Evolutionary conservation across 2,797 vertebrate species (phyloP).

Genomic region (Prunella strophiata): DNA sequence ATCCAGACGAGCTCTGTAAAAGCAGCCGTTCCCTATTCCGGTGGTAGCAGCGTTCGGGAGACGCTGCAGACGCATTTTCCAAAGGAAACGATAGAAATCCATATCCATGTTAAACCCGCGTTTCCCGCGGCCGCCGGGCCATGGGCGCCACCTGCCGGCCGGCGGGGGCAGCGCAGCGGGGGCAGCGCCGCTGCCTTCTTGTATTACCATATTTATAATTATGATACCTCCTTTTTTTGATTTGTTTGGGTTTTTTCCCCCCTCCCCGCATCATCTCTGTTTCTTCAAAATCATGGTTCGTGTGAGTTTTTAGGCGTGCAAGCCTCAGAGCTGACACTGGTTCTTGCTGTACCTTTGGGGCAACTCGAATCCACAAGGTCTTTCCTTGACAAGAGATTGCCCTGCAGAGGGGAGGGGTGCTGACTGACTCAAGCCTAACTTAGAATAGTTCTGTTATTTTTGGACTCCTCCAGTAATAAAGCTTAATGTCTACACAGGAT

Average conservation of each 20-base stretch:
- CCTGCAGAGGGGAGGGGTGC: neutral
- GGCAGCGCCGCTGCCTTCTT: neutral
- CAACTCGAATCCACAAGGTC: neutral
- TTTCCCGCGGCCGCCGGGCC: neutral
- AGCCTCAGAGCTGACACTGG: neutral
- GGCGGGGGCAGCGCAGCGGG: neutral
- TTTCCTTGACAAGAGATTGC: neutral
- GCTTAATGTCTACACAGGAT: neutral
- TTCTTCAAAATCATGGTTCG: neutral
- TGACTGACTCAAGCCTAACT: neutral
- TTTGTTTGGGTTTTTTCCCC: neutral
- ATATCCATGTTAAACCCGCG: rapidly evolving
- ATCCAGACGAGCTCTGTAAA: constrained; percentile 10
- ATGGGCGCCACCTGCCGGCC: constrained; percentile 48
- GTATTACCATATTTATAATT: constrained; percentile 65
- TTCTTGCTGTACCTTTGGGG: neutral
- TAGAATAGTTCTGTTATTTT: neutral
- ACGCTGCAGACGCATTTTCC: constrained; percentile 31
- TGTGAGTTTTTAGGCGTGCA: neutral
- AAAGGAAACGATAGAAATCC: neutral
- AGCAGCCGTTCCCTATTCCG: neutral
- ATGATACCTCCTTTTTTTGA: constrained; percentile 18
- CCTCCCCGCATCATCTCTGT: neutral
- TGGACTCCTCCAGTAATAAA: neutral
- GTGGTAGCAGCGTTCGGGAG: neutral